Base-by-base conservation (phyloP, 2,797 vertebrate genomes). In the Sparus aurata region DNA sequence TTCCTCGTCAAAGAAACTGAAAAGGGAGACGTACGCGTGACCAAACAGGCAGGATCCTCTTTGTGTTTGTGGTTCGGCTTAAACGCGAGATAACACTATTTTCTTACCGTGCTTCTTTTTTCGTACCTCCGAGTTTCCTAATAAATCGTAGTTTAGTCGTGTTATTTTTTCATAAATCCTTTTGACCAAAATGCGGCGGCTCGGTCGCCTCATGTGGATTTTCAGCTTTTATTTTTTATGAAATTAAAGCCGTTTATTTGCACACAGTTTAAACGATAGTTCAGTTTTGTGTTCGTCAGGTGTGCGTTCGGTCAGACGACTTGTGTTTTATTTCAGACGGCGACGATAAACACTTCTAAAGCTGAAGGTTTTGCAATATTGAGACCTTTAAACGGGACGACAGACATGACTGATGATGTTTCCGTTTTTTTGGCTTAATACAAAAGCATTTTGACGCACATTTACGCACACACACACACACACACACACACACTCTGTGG, bases 31-130 rank as follows among this genome's bases (percentile, higher is more conserved):
- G 71, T 60, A 12, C 2, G 59, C 69, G 64, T 54, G 79, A 89
- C 65, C 84, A 82, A 91, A 96, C 93, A 95, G 96, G 97, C 96
- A 91, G 96, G 95, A 92, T 95, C 94, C 95, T 96, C 95, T 95
- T 95, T 96, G 87, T 88, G 85, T 90, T 92, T 82, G 69, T 95
- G 82, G 87, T 97, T 27, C 94, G 93, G 93, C 93, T 85, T 95
- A 59, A 96, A 96, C 94, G 95, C 93, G 89, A 97, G 96, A 97
- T 91, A 96, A 97, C 95, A 96, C 96, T 98, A 98, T 97, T 97
- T 97, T 98, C 96, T 96, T 97, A 97, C 95, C 94, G 94, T 96
- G 94, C 96, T 96, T 97, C 96, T 97, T 97, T 97, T 97, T 95
- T 27, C 96, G 94, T 96, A 96, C 93, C 95, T 96, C 96, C 93